Base-by-base conservation (phyloP, 2,888 invertebrate species). In the Cabera pusaria region DNA sequence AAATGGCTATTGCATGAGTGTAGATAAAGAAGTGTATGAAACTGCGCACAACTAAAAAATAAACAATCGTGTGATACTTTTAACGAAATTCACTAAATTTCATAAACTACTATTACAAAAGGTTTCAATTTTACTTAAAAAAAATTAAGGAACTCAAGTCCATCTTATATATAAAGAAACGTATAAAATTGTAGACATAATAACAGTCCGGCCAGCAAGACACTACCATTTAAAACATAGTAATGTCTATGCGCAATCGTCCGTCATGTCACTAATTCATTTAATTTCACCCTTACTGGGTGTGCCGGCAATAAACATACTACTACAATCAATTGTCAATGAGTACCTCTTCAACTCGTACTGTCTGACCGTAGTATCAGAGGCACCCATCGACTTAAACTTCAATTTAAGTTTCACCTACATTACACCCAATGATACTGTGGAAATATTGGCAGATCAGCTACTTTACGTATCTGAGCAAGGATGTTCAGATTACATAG, bases 401-500 rank as follows among this genome's bases (percentile, higher is more conserved):
- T 39, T 59, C 4, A 44, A 67, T 12, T 44, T 46, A 9, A 62
- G 52, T 41, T 73, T 70, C 36, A 68, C 68, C 6, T 59, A 58
- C 31, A 57, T 84, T 9, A 36, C 45, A 14, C 63, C 64, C 2
- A 62, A 68, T 38, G 52, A 55, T 1, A 59, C 51, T 20, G 21
- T 39, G 19, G 53, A 61, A 12, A 51, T 55, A 36, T 47, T 84
- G 0, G 46, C 58, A 4, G 31, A 63, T 5, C 62, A 70, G 26
- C 52, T 86, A 44, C 36, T 81, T 0, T 45, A 64, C 10, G 69
- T 74, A 1, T 80, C 83, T 1, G 88, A 89, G 64, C 73, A 68
- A 22, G 90, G 88, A 5, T 90, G 90, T 59, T 85, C 86, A 5
- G 89, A 86, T 63, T 89, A 85, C 37, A 63, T 90, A 2, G 69